Conservation (phyloP, 2,888 invertebrate species). For the Pandemis cinnamomeana region DNA sequence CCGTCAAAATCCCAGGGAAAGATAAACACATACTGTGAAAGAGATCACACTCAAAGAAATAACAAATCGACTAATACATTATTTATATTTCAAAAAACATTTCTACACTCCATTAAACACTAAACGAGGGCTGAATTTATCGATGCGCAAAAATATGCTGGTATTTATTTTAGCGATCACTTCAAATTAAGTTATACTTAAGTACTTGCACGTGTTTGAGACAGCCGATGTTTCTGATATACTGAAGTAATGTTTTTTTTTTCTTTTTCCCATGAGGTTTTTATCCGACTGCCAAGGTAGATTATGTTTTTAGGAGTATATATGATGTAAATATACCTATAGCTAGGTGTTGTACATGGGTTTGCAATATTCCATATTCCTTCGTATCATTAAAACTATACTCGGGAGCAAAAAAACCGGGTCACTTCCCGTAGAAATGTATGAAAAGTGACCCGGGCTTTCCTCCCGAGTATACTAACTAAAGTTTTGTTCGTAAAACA, state of each 20-base stretch:
- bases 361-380: too few species aligned
- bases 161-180: conserved; percentile 3
- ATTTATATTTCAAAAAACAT: conserved; percentile 8
- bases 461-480: too few species aligned
- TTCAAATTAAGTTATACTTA: background rate
- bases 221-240: background rate
- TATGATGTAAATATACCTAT: too few species aligned
- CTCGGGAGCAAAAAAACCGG: too few species aligned
- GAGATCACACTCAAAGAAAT: background rate
- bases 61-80: background rate
- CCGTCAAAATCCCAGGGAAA: background rate
- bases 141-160: conserved; percentile 7
- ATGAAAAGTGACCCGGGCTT: too few species aligned
- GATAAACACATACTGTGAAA: background rate
- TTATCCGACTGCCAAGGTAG: too few species aligned
- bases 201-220: background rate
- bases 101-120: conserved; percentile 2
- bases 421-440: too few species aligned
- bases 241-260: background rate
- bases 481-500: too few species aligned
- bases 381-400: too few species aligned
- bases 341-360: too few species aligned
- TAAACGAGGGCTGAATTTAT: conserved; percentile 3
- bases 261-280: too few species aligned
- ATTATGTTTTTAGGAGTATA: too few species aligned